Evolutionary conservation across 1,140 invertebrate genomes (phyloP), one percentile per base, ranked within the genome.

Genomic region (Drosophila leontia): DNA sequence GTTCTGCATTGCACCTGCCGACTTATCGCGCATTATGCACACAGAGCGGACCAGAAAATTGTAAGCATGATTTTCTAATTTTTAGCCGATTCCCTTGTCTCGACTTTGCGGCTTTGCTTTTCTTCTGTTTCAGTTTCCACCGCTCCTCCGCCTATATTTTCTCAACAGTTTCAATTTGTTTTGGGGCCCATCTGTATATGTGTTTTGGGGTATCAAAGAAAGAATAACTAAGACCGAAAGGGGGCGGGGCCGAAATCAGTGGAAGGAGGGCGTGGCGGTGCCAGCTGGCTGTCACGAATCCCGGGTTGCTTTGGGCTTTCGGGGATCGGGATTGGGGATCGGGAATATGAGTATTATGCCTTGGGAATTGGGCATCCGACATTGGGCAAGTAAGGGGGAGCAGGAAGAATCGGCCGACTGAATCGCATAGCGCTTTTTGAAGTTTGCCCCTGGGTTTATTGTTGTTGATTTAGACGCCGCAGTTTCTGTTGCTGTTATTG

Each of bases 321-420:
- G 51, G 42, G 64, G 65, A 81, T 77, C 76, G 80, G 65, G 60
- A 67, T 68, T 44, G 59, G 19, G 39, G 23, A 42, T 39, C n/a
- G 69, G 51, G 68, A 55, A 19, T 67, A 32, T 48, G 63, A 56
- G 53, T 56, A 56, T 39, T 56, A 56, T 56, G 65, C 11, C 26
- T 35, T n/a, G 50, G 63, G 56, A 65, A 61, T 45, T 55, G 74
- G 55, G 45, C 62, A 76, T 71, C 59, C 62, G 48, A 78, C 82
- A 80, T 75, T 48, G 75, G 63, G 65, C 71, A 86, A 74, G 63
- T 47, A 60, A 67, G 50, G 58, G 58, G 64, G 69, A 78, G 80
- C 80, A 90, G 84, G 84, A 88, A 88, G 84, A 88, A 78, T 65
- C 84, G 81, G 64, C 85, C 84, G 79, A 88, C 84, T 87, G 84